Percentiles rank a stretch among this genome's conserved stretches.
phyloP scores from a whole-genome alignment of 2,797 vertebrate species.

The Simalia tracyae region DNA sequence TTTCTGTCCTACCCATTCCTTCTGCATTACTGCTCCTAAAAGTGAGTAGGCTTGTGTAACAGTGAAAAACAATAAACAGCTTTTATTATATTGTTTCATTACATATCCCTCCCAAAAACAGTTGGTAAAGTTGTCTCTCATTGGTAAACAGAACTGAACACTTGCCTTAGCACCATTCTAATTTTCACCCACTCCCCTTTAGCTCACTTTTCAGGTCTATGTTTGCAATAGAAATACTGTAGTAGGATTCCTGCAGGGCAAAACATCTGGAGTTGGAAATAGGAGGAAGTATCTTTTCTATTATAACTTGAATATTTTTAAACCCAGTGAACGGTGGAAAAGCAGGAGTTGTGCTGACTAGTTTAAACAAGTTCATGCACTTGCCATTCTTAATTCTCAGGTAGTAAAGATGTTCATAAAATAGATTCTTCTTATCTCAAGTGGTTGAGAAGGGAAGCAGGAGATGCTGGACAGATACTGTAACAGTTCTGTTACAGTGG shows the following conservation, averaged over 20 bases:
- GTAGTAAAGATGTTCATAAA: background rate
- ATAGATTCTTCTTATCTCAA: background rate
- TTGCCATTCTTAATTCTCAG: background rate
- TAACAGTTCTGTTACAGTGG: no score
- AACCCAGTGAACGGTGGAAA: background rate
- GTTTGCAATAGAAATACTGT: background rate
- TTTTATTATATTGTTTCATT: background rate
- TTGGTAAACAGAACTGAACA: background rate
- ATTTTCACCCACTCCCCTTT: background rate
- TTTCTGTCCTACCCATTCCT: background rate
- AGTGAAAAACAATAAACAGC: background rate
- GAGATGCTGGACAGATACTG: background rate
- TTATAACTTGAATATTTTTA: background rate
- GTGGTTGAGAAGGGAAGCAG: background rate
- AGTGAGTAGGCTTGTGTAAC: background rate
- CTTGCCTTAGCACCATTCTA: background rate
- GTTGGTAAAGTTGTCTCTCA: background rate
- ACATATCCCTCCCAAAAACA: background rate
- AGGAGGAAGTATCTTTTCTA: background rate
- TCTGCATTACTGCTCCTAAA: background rate
- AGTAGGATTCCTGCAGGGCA: background rate
- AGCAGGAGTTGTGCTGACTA: background rate
- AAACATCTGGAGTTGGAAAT: background rate
- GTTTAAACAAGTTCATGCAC: background rate
- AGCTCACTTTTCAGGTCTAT: background rate